Evolutionary conservation across 2,113 vertebrate genomes (phyloP).

Genomic region (Psilopogon haemacephalus): DNA sequence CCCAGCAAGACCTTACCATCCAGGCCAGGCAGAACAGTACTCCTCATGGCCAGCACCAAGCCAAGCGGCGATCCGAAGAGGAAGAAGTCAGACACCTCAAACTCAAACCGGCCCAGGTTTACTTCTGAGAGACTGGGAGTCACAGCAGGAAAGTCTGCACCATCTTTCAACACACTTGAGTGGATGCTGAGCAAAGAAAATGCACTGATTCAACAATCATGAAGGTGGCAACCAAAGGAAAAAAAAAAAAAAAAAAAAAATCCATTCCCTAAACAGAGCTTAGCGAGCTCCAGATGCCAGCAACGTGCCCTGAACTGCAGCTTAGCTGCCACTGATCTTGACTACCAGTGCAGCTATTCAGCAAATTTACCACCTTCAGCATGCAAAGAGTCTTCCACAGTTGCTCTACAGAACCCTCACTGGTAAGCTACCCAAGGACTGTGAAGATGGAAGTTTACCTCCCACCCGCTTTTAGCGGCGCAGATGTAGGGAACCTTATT

Average conservation of each 20-base stretch:
- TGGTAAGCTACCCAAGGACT: background rate
- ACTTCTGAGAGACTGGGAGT: slow-evolving; percentile 76
- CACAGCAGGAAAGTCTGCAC: slow-evolving; percentile 73
- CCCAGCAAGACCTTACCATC: slow-evolving; percentile 79
- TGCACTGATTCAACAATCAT: background rate
- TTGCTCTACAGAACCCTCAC: background rate
- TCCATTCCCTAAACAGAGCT: background rate
- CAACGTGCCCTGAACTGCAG: background rate
- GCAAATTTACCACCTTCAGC: background rate
- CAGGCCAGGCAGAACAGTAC: slow-evolving; percentile 87
- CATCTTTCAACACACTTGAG: slow-evolving; percentile 84
- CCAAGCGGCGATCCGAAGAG: slow-evolving; percentile 93
- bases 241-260: background rate
- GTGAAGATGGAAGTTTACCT: background rate
- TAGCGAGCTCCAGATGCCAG: background rate
- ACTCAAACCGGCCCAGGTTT: slow-evolving; percentile 89
- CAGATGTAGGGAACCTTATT: background rate
- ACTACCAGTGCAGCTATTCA: background rate
- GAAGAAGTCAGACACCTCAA: slow-evolving; percentile 95
- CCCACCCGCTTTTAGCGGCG: background rate
- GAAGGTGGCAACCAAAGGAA: background rate
- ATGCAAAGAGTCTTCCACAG: background rate
- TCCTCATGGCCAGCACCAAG: slow-evolving; percentile 95
- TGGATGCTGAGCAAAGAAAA: slow-evolving; percentile 73
- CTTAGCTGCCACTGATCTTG: background rate